A percentile compares a stretch with the other conserved stretches of the same genome.
These are phyloP conservation scores for Drosophila nasuta DNA, from an alignment of 1,140 invertebrate genomes.

Conservation along the genomic window DNA sequence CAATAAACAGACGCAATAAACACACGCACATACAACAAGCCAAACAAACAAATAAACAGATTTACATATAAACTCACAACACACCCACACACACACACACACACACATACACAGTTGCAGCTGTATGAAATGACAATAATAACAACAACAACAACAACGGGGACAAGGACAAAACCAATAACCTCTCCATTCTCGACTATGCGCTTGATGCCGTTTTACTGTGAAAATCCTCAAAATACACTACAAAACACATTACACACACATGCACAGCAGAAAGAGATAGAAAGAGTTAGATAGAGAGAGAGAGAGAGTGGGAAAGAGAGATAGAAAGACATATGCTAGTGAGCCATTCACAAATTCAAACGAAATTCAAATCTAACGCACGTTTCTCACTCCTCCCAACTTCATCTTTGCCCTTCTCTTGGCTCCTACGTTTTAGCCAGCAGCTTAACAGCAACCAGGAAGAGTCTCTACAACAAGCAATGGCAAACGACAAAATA, in stretches of 20 bases:
- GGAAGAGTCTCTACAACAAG: background rate
- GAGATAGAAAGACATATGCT: background rate
- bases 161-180: constrained; percentile 34
- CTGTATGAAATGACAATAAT: constrained; percentile 64
- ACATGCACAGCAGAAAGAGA: constrained; percentile 29
- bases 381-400: constrained; percentile 26
- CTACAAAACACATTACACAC: constrained; percentile 74
- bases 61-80: constrained; percentile 66
- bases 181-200: constrained; percentile 32
- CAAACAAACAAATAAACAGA: constrained; percentile 64
- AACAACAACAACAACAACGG: constrained; percentile 59
- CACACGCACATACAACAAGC: constrained; percentile 30
- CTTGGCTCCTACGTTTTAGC: constrained; percentile 30
- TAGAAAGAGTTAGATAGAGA: background rate
- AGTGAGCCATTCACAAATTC: constrained; percentile 62
- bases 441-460: constrained; percentile 34
- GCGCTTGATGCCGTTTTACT: constrained; percentile 57
- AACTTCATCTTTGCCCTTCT: background rate
- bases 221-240: constrained; percentile 82
- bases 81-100: constrained; percentile 16
- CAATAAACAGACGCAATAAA: constrained; percentile 69
- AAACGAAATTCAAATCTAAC: constrained; percentile 73
- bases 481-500: too few relatives aligned
- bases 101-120: constrained; percentile 21
- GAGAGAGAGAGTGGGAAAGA: background rate